Conservation (phyloP, 2,888 invertebrate genomes). For the Acrocera orbiculus region DNA sequence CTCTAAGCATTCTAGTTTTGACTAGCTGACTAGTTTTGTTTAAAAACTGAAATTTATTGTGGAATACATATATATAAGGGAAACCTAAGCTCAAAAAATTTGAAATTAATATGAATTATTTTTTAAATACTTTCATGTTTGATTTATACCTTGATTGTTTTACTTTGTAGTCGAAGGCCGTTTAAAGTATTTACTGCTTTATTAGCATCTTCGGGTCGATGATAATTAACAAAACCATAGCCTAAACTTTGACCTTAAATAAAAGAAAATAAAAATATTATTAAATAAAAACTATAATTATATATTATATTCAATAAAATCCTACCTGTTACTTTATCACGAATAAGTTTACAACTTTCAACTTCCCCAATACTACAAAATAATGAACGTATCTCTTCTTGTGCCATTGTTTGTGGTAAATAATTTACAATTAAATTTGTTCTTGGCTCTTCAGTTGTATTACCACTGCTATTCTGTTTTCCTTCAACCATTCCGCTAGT, state of each 20-base stretch:
- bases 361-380: conserved; percentile 93
- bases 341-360: conserved; percentile 91
- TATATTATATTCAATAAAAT: conserved; percentile 2
- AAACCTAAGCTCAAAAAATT: too few species aligned
- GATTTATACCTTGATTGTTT: conserved; percentile 97
- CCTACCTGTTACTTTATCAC: conserved; percentile 86
- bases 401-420: conserved; percentile 83
- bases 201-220: conserved; percentile 91
- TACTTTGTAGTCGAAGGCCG: conserved; percentile 95
- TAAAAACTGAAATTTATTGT: too few species aligned
- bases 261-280: conserved; percentile 3
- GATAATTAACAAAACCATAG: conserved; percentile 99
- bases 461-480: conserved; percentile 47
- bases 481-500: conserved; percentile 38
- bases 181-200: conserved; percentile 97
- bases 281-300: neutral
- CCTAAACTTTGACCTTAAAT: conserved; percentile 85
- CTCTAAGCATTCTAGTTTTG: too few species aligned
- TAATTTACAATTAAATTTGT: conserved; percentile 92
- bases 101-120: too few species aligned
- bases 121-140: too few species aligned
- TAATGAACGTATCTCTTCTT: conserved; percentile 85
- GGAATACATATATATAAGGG: too few species aligned
- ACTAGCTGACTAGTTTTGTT: too few species aligned
- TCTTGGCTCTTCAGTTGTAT: conserved; percentile 78